Evolutionary conservation across 2,888 invertebrate species (phyloP), one percentile per base, ranked within the genome.

Genomic region (Antitype chi): DNA sequence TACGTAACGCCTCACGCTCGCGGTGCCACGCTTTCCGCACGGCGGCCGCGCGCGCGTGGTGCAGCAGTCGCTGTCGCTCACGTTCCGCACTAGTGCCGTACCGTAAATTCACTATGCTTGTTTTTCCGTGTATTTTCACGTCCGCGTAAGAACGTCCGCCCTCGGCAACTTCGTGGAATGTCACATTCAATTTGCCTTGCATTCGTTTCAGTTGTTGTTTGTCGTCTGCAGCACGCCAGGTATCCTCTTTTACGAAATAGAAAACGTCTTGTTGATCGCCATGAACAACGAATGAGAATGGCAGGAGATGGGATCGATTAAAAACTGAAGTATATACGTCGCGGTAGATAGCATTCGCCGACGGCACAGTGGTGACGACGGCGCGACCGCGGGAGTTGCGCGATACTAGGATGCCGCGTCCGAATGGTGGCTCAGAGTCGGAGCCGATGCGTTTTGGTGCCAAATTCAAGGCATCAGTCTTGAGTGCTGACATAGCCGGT

Each of bases 281-380:
- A 94, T 99, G 99, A 52, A 99, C 98, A 70, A 99, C 98, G 92
- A 98, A 98, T 20, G 98, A 98, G 94, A 99, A 98, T 57, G 99
- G 98, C 88, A 99, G 96, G 89, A 99, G 97, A 93, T 98, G 98
- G 0, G 99, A 98, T 87, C 99, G 97, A 94, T 99, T 99, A 94
- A 99, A 99, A 9, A 99, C 99, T 1, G 99, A 98, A 6, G 99
- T 99, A 92, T 99, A 99, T 5, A 99, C 99, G 93, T 99, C 99
- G 53, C 98, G 97, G 94, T 99, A 98, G 86, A 99, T 99, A 52
- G 98, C 98, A 92, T 99, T 99, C 0, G 99, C 99, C 1, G 98
- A 98, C 0, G 99, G 98, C 20, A 99, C 99, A 88, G 99, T 98
- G 11, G 98, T 98, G 2, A 99, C 98, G 38, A 98, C 98, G 53